Evolutionary conservation across 2,888 invertebrate genomes (phyloP).

Genomic region (Torymus auratus): DNA sequence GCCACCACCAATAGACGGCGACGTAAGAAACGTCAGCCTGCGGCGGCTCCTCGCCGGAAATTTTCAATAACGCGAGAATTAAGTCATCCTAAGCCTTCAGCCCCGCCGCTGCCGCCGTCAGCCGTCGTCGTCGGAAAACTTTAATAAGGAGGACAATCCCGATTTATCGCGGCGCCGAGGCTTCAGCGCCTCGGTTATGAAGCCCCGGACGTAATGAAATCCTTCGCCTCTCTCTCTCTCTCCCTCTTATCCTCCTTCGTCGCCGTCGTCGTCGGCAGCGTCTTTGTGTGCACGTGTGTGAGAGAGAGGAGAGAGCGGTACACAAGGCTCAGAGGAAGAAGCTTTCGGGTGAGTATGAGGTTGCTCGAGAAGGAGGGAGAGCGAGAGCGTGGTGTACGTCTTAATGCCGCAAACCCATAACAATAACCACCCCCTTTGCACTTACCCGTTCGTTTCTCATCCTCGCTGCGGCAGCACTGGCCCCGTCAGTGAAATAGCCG

Average conservation of each 20-base stretch:
- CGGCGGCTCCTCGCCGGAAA: slow-evolving; percentile 36
- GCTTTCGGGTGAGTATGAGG: background rate
- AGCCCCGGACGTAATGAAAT: slow-evolving; percentile 71
- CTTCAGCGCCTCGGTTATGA: slow-evolving; percentile 66
- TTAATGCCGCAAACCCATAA: slow-evolving; percentile 75
- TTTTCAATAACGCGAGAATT: slow-evolving; percentile 64
- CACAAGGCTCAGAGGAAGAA: background rate
- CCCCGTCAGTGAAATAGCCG: slow-evolving; percentile 63
- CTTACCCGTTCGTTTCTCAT: slow-evolving; percentile 21
- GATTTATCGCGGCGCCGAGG: slow-evolving; percentile 69
- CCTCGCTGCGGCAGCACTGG: background rate
- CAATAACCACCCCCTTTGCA: slow-evolving; percentile 71
- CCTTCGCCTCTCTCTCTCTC: slow-evolving; percentile 55
- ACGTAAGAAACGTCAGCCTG: background rate
- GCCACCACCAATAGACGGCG: no score
- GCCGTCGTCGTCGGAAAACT: slow-evolving; percentile 61
- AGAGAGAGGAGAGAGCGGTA: background rate
- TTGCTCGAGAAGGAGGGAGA: background rate
- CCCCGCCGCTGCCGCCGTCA: slow-evolving; percentile 10
- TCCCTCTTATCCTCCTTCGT: background rate
- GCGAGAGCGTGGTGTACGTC: slow-evolving; percentile 65
- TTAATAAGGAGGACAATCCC: slow-evolving; percentile 69
- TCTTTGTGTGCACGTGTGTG: background rate
- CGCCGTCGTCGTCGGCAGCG: background rate
- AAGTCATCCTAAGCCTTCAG: slow-evolving; percentile 54